Evolutionary conservation across 2,797 vertebrate species (phyloP).

Genomic region (Darevskia nairensis): DNA sequence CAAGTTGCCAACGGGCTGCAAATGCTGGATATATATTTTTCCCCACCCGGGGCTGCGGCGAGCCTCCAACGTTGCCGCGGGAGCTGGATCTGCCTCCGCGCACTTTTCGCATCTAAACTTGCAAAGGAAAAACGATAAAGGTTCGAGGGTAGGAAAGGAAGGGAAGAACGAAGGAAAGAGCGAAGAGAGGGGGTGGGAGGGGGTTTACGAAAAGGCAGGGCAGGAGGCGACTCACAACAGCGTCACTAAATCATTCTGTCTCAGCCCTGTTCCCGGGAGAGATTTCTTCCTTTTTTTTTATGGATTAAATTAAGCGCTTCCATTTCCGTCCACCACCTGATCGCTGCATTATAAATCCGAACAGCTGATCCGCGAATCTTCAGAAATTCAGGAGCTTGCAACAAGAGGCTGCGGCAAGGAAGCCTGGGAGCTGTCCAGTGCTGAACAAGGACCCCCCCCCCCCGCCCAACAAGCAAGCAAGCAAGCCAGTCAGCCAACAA

Average conservation of each 20-base stretch:
- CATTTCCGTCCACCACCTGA: slow-evolving; percentile 80
- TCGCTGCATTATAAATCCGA: slow-evolving; percentile 83
- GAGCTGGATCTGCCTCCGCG: not conserved
- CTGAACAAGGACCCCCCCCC: slow-evolving; percentile 1
- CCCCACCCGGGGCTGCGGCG: not conserved
- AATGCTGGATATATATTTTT: too few relatives aligned
- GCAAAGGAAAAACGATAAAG: not conserved
- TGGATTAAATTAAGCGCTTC: slow-evolving; percentile 90
- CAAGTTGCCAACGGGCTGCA: not conserved
- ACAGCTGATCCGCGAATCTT: slow-evolving; percentile 82
- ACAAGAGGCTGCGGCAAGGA: slow-evolving; percentile 22
- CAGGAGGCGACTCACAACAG: slow-evolving; percentile 80
- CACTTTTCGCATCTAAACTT: not conserved
- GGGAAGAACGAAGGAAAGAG: not conserved
- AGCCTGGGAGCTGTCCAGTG: slow-evolving; percentile 68
- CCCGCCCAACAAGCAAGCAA: not conserved
- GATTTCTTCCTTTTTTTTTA: slow-evolving; percentile 65
- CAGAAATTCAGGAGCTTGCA: slow-evolving; percentile 78
- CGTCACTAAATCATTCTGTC: slow-evolving; percentile 86
- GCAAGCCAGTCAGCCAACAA: not conserved
- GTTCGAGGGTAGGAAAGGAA: not conserved
- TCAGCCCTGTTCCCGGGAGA: slow-evolving; percentile 84
- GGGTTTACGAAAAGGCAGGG: slow-evolving; percentile 11
- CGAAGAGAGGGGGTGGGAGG: not conserved
- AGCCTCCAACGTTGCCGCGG: not conserved